Conservation (phyloP, 2,113 vertebrate genomes). For the chimpanzee (Pan troglodytes) region NHGRI_mPanTro3-v2.1_pri NC_072403.2:166998501-166999000, state of each 20-base stretch:
- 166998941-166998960: accelerated
- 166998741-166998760: background rate
- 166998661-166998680: background rate
- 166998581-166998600: background rate
- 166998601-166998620: background rate
- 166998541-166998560: background rate
- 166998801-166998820: background rate
- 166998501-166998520: background rate
- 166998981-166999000: accelerated
- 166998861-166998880: background rate
- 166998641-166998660: background rate
- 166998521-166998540: background rate
- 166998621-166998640: background rate
- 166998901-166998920: background rate
- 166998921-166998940: background rate
- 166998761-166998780: background rate
- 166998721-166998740: background rate
- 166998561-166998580: background rate
- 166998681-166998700: background rate
- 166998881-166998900: background rate
- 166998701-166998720: background rate
- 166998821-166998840: background rate
- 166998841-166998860: background rate
- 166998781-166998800: background rate
- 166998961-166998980: background rate